These are phyloP conservation scores for Leptoclinus maculatus DNA, from an alignment of 2,797 vertebrate genomes.

Conservation along the genomic window DNA sequence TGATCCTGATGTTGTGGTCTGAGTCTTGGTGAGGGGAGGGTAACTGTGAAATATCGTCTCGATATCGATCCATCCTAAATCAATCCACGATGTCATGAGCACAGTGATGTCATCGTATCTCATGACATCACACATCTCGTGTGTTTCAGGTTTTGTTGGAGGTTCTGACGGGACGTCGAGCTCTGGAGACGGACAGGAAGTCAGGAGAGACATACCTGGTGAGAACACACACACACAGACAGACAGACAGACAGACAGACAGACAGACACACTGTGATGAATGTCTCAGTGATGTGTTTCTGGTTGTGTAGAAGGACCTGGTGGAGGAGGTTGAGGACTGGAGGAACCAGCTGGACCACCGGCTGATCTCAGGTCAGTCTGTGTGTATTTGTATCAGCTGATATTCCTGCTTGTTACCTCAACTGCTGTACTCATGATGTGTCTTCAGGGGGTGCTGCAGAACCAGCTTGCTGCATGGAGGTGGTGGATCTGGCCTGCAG, in stretches of 20 bases:
- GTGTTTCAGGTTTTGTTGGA: conserved; percentile 88
- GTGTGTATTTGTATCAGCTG: not conserved
- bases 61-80: not conserved
- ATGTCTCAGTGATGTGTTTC: not conserved
- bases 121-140: not conserved
- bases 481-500: conserved; percentile 82
- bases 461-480: conserved; percentile 61
- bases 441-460: conserved; percentile 38
- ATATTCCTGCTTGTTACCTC: not conserved
- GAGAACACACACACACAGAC: conserved; percentile 38
- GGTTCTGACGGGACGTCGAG: conserved; percentile 87
- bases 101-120: not conserved
- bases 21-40: too few species aligned
- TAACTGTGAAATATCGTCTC: too few species aligned
- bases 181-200: conserved; percentile 75
- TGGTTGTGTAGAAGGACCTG: conserved; percentile 85
- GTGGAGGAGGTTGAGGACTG: conserved; percentile 82
- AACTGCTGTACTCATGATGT: not conserved
- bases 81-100: not conserved
- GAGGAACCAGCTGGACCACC: conserved; percentile 83
- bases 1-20: not conserved
- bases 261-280: not conserved
- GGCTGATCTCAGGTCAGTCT: conserved; percentile 61
- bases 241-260: not conserved
- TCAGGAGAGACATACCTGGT: conserved; percentile 86